A percentile compares a stretch with the other conserved stretches of the same genome.
Conservation (phyloP, 1,140 invertebrate species). For the Pararge aegeria region DNA sequence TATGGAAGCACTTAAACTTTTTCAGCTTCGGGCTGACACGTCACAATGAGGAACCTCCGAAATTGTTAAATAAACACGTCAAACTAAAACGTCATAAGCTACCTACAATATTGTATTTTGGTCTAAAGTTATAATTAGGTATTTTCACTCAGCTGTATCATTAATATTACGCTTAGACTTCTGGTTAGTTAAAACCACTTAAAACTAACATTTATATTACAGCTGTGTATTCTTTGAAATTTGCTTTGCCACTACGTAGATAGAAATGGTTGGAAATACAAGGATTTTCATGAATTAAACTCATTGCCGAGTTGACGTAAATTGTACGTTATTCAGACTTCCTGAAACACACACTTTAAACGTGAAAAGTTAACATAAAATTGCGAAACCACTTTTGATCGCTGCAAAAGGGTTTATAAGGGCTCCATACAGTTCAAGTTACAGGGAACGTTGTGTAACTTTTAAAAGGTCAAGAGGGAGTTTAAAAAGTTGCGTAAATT, state of each 20-base stretch:
- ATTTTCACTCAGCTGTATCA: too few relatives aligned
- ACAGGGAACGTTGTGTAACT: background rate
- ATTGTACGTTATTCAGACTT: background rate
- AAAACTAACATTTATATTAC: background rate
- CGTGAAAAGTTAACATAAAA: background rate
- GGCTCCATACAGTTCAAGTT: background rate
- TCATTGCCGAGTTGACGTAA: background rate
- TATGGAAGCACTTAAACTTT: too few relatives aligned
- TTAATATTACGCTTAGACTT: too few relatives aligned
- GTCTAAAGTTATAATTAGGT: too few relatives aligned
- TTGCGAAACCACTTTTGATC: background rate
- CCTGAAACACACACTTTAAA: background rate
- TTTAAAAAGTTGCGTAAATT: background rate
- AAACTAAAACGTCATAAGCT: too few relatives aligned
- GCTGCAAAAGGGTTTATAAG: background rate
- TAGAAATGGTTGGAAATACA: background rate
- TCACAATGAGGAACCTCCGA: too few relatives aligned
- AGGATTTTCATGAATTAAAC: background rate
- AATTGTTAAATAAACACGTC: too few relatives aligned
- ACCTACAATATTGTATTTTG: too few relatives aligned
- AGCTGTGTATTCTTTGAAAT: background rate
- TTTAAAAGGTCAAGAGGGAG: background rate
- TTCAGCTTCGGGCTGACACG: too few relatives aligned
- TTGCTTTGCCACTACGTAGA: background rate
- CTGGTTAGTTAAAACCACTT: too few relatives aligned